Percentiles rank a stretch among this genome's conserved stretches.
Evolutionary conservation across 30 jellyfish, hydroid and myxozoan species (phyloP).

Genomic region (Aurelia aurita): DNA sequence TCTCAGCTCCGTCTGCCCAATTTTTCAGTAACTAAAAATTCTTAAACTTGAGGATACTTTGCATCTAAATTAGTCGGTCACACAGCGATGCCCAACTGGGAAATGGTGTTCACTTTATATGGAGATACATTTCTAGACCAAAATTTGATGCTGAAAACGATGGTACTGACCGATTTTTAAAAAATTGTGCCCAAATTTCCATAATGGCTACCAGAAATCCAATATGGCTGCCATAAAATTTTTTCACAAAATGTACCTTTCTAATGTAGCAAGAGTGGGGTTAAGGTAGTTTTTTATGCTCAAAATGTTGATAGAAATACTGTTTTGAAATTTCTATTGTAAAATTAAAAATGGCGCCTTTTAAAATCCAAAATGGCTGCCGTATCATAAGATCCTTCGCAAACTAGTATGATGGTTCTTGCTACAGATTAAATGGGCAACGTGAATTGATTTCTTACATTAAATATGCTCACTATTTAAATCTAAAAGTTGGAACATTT

Average conservation of each 20-base stretch:
- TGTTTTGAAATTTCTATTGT: no score
- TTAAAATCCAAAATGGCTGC: no score
- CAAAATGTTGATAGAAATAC: no score
- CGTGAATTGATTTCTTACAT: neutral
- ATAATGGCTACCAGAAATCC: constrained; percentile 27
- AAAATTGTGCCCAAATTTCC: constrained; percentile 41
- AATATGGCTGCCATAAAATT: constrained; percentile 37
- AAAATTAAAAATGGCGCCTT: no score
- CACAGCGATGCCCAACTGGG: constrained; percentile 33
- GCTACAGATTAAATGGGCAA: neutral
- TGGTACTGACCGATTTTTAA: constrained; percentile 36
- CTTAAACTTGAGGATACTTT: no score
- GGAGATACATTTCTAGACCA: neutral
- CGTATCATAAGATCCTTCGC: no score
- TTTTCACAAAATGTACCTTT: neutral
- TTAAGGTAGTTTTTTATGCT: no score
- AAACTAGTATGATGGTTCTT: no score
- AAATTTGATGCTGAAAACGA: constrained; percentile 30
- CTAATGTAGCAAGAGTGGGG: neutral
- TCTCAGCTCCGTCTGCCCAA: no score
- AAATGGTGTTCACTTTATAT: constrained; percentile 22
- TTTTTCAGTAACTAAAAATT: no score
- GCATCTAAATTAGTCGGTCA: no score
- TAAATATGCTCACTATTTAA: constrained; percentile 1
- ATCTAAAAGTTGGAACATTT: constrained; percentile 7